Evolutionary conservation across 2,113 vertebrate species (phyloP).

Genomic region (Pungitius pungitius): DNA sequence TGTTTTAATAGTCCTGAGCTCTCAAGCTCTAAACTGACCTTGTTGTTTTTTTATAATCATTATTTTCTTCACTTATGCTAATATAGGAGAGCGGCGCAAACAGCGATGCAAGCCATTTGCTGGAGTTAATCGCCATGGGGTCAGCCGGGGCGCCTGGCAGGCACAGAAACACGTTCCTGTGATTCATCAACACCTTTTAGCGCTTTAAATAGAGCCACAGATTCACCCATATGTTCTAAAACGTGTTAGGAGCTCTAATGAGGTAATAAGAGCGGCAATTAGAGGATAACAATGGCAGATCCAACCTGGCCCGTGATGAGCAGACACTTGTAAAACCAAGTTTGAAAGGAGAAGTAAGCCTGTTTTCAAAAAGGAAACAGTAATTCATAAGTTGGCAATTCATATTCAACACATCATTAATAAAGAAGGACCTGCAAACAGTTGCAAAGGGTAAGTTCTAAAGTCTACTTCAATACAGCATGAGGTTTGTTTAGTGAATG

Average conservation of each 20-base stretch:
- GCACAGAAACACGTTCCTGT: conserved; percentile 29
- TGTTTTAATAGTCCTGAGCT: conserved; percentile 45
- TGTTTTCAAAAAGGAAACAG: conserved; percentile 13
- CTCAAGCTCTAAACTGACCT: conserved; percentile 53
- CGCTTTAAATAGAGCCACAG: conserved; percentile 42
- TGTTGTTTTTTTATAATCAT: conserved; percentile 53
- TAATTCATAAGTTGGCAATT: conserved; percentile 28
- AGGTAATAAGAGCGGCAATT: conserved; percentile 43
- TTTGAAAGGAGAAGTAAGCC: conserved; percentile 32
- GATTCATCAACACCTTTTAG: conserved; percentile 33
- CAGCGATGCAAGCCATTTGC: conserved; percentile 43
- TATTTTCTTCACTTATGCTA: conserved; percentile 51
- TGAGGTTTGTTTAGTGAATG: no score
- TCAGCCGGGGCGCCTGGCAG: conserved; percentile 39
- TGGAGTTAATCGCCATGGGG: conserved; percentile 43
- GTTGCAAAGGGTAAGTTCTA: neutral
- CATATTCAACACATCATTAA: conserved; percentile 8
- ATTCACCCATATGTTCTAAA: conserved; percentile 39
- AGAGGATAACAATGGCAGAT: conserved; percentile 17
- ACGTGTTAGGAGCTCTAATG: conserved; percentile 41
- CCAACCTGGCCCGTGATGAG: neutral
- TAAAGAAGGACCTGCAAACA: neutral
- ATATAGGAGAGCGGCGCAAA: conserved; percentile 30
- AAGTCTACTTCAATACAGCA: no score
- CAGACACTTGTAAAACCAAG: conserved; percentile 19